phyloP scores from a whole-genome alignment of 37 sponge, comb jelly and placozoan genomes.

The Crambe crambe region DNA sequence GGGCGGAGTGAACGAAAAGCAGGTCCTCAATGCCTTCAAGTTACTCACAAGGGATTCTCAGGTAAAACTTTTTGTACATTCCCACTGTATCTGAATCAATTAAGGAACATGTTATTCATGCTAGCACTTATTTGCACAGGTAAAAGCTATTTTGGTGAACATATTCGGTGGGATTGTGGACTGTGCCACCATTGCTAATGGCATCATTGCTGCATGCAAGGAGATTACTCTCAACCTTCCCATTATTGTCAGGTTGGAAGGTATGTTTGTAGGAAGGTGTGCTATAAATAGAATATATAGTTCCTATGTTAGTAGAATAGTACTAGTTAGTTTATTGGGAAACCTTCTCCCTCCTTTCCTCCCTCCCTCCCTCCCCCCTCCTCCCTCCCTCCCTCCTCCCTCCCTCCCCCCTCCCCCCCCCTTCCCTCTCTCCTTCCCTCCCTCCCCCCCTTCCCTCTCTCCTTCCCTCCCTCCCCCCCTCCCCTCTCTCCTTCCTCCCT shows the following conservation, averaged over 20 bases:
- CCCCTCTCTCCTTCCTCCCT: too few species aligned
- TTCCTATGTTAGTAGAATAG: too few species aligned
- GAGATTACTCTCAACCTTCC: slow-evolving; percentile 81
- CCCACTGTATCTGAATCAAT: not conserved
- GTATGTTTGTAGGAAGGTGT: slow-evolving; percentile 34
- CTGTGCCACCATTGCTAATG: slow-evolving; percentile 93
- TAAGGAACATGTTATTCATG: not conserved
- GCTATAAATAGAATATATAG: too few species aligned
- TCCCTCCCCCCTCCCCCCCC: too few species aligned
- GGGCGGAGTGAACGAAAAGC: slow-evolving; percentile 88
- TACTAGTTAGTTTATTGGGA: too few species aligned
- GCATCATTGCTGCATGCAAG: slow-evolving; percentile 86
- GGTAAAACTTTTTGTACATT: slow-evolving; percentile 24
- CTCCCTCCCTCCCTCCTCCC: too few species aligned
- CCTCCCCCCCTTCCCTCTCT: not conserved
- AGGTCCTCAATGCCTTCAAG: slow-evolving; percentile 90
- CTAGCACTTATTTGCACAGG: slow-evolving; percentile 52
- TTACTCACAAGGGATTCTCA: slow-evolving; percentile 84
- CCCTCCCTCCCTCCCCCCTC: too few species aligned
- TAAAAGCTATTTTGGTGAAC: slow-evolving; percentile 95
- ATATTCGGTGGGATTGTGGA: slow-evolving; percentile 98
- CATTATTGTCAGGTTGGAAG: slow-evolving; percentile 93
- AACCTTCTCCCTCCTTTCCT: not conserved
- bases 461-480: too few species aligned
- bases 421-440: not conserved